phyloP scores from a whole-genome alignment of 2,113 vertebrate genomes.

The Natator depressus region DNA sequence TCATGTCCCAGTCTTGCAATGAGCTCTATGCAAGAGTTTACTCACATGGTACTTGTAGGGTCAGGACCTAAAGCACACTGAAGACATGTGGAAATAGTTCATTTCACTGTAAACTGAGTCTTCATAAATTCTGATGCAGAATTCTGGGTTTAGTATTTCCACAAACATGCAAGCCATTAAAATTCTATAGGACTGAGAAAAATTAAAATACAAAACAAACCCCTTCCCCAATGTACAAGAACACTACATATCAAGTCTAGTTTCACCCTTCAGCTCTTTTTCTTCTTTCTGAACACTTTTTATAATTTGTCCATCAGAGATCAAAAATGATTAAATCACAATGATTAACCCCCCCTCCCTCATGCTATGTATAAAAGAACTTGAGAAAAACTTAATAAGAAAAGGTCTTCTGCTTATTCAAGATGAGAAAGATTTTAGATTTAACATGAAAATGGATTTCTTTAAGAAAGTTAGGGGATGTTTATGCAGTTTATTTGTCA shows the following conservation, averaged over 20 bases:
- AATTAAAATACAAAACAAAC: background rate
- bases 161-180: background rate
- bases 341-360: fast-evolving
- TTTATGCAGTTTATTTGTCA: background rate
- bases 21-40: background rate
- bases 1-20: fast-evolving
- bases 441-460: background rate
- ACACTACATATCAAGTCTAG: background rate
- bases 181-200: background rate
- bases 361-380: background rate
- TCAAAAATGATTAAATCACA: background rate
- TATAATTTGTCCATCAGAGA: background rate
- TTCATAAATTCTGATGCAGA: background rate
- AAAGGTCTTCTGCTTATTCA: background rate
- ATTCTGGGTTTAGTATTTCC: background rate
- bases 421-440: background rate
- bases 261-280: background rate
- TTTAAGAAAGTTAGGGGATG: background rate
- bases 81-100: fast-evolving
- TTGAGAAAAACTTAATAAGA: background rate
- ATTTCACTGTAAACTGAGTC: background rate
- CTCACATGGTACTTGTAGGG: background rate
- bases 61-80: background rate
- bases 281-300: background rate
- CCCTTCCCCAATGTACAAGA: background rate